Conservation (phyloP, 2,113 vertebrate genomes). For the Oryzias celebensis region DNA sequence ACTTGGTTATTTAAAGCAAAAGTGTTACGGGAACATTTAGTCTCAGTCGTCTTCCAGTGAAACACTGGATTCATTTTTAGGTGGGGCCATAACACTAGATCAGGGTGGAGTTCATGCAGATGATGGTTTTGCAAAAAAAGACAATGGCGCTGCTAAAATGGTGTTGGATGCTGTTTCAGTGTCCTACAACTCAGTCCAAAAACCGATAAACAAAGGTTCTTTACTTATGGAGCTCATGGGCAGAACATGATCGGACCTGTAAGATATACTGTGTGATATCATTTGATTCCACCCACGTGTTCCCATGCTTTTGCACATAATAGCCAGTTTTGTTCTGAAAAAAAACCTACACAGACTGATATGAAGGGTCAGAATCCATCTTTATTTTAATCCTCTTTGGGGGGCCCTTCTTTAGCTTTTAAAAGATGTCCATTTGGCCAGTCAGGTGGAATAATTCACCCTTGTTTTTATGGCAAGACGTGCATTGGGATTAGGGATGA, state of each 20-base stretch:
- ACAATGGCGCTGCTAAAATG: conserved; percentile 30
- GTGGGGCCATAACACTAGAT: conserved; percentile 11
- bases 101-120: conserved; percentile 31
- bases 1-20: background rate
- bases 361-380: too few species aligned
- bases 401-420: too few species aligned
- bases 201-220: conserved; percentile 29
- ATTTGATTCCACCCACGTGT: background rate
- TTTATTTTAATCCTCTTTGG: too few species aligned
- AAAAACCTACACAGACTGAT: too few species aligned
- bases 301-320: background rate
- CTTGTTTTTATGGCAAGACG: too few species aligned
- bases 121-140: conserved; percentile 35
- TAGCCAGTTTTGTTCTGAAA: background rate
- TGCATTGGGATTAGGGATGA: too few species aligned
- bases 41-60: too few species aligned
- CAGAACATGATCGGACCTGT: conserved; percentile 24
- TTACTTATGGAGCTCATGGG: conserved; percentile 20
- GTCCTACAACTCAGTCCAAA: conserved; percentile 19
- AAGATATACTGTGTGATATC: background rate
- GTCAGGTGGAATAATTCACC: too few species aligned
- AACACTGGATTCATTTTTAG: too few species aligned
- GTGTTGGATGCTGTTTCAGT: conserved; percentile 25
- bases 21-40: too few species aligned
- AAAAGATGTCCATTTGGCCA: too few species aligned